phyloP scores from a whole-genome alignment of 2,888 invertebrate genomes.

The Gasteruption jaculator region DNA sequence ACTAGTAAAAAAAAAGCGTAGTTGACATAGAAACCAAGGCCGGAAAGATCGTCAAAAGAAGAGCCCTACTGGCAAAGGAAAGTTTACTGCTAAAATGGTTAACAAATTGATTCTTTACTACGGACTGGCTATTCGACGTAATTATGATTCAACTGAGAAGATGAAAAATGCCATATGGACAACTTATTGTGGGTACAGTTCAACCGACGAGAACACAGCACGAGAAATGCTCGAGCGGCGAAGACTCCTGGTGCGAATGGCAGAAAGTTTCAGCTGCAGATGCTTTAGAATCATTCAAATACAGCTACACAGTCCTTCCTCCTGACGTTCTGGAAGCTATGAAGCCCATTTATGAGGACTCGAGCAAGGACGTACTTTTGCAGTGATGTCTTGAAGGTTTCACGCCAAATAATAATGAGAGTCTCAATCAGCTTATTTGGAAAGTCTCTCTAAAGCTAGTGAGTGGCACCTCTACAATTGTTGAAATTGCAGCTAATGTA shows the following conservation, averaged over 20 bases:
- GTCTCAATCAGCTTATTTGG: constrained; percentile 20
- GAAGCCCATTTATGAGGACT: constrained; percentile 16
- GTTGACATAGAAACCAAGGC: neutral
- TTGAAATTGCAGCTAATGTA: constrained; percentile 19
- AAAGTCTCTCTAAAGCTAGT: constrained; percentile 16
- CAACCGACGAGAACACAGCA: constrained; percentile 37
- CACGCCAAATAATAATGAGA: constrained; percentile 18
- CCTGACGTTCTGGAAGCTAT: constrained; percentile 15
- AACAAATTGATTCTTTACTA: constrained; percentile 8
- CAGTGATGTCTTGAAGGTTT: constrained; percentile 19
- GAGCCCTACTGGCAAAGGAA: constrained; percentile 3
- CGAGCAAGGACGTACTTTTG: constrained; percentile 18
- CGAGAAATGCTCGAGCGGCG: constrained; percentile 26
- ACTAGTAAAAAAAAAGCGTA: constrained; percentile 11
- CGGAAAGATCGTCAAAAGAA: constrained; percentile 3
- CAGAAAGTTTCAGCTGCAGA: constrained; percentile 22
- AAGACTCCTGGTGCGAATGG: constrained; percentile 17
- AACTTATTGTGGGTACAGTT: constrained; percentile 32
- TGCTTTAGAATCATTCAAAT: constrained; percentile 12
- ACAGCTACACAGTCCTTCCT: constrained; percentile 17
- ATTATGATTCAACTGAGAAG: constrained; percentile 21
- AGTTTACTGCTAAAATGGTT: constrained; percentile 5
- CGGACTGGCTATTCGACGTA: constrained; percentile 11
- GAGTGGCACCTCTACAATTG: constrained; percentile 11
- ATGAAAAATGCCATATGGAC: constrained; percentile 35